phyloP scores from a whole-genome alignment of 2,797 vertebrate genomes.

The Discoglossus pictus region DNA sequence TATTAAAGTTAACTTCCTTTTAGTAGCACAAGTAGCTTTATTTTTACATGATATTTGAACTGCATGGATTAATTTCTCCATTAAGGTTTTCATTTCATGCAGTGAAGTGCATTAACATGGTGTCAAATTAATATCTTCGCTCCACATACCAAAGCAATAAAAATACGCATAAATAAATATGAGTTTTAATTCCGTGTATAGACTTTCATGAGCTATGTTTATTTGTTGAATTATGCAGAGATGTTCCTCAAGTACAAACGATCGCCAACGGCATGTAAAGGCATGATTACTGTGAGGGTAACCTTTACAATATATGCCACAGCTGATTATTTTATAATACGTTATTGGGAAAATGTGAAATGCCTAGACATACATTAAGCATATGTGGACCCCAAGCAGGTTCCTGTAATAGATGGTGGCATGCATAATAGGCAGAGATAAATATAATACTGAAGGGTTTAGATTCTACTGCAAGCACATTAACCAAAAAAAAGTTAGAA shows the following conservation, averaged over 20 bases:
- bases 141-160: constrained; percentile 10
- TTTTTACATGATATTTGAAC: neutral
- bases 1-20: no score
- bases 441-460: no score
- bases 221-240: constrained; percentile 35
- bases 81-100: constrained; percentile 12
- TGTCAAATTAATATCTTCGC: constrained; percentile 21
- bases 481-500: no score
- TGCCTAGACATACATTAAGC: constrained; percentile 15
- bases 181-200: constrained; percentile 12
- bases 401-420: no score
- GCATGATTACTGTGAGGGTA: constrained; percentile 37
- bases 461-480: no score
- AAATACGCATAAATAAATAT: constrained; percentile 35
- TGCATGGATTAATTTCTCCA: constrained; percentile 6
- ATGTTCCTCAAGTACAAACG: constrained; percentile 7
- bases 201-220: constrained; percentile 20
- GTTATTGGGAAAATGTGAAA: neutral
- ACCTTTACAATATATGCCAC: constrained; percentile 37
- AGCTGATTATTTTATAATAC: constrained; percentile 28
- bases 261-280: constrained; percentile 22
- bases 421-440: no score
- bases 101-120: constrained; percentile 12
- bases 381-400: neutral
- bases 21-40: no score